Evolutionary conservation across 2,113 vertebrate genomes (phyloP).

Genomic region (Irena cyanogastra): DNA sequence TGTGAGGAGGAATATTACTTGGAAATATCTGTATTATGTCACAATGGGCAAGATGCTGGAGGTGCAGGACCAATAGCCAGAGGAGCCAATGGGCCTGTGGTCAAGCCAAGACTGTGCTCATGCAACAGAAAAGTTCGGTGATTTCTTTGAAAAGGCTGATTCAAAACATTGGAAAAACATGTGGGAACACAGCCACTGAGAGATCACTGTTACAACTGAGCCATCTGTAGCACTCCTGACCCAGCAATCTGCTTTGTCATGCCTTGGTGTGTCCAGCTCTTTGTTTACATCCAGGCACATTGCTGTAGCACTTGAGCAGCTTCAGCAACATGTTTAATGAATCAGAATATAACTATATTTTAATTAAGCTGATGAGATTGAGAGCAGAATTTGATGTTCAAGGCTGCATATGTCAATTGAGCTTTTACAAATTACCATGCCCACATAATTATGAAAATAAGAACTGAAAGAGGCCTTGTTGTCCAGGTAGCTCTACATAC

Average conservation of each 20-base stretch:
- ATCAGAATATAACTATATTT: background rate
- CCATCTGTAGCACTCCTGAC: background rate
- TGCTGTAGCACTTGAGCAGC: background rate
- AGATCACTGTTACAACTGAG: background rate
- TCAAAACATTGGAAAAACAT: background rate
- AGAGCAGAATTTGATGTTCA: background rate
- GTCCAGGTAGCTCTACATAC: background rate
- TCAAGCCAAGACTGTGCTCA: background rate
- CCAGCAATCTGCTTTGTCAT: background rate
- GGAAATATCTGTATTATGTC: background rate
- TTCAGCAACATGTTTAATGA: background rate
- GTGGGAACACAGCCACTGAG: background rate
- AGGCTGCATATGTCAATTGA: background rate
- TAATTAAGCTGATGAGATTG: background rate
- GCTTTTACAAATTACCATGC: background rate
- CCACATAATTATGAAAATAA: background rate
- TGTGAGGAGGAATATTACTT: background rate
- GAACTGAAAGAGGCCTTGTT: background rate
- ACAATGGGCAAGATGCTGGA: background rate
- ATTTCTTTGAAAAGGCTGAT: background rate
- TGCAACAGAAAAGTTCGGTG: background rate
- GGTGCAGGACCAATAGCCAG: background rate
- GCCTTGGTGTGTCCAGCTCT: background rate
- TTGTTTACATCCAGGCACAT: background rate
- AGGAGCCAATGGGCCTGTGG: background rate